These are phyloP conservation scores for Spondyliosoma cantharus DNA, from an alignment of 2,797 vertebrate species.

Conservation along the genomic window DNA sequence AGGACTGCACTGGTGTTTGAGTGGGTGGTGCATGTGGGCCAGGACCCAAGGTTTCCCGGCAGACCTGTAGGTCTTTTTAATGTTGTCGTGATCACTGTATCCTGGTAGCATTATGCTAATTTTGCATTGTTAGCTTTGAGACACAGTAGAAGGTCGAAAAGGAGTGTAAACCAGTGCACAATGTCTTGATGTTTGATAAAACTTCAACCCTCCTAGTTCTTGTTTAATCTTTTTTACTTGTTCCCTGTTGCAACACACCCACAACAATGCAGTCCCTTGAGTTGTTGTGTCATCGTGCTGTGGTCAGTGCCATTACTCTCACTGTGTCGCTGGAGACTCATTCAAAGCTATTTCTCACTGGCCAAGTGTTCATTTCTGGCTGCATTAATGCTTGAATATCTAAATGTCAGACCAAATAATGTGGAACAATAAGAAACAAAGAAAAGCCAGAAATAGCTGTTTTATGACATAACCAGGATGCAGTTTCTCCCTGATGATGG, in stretches of 20 bases:
- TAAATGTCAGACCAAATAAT: constrained; percentile 7
- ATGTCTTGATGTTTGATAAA: neutral
- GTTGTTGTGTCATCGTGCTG: neutral
- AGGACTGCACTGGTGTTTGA: too few species aligned
- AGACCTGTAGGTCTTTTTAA: too few species aligned
- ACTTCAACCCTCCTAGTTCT: neutral
- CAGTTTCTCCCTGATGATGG: neutral
- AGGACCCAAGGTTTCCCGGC: too few species aligned
- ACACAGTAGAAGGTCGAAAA: neutral
- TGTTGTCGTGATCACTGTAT: too few species aligned
- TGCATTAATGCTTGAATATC: neutral
- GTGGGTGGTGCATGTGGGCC: too few species aligned
- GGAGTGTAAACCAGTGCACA: neutral
- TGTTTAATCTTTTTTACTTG: neutral
- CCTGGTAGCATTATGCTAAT: neutral
- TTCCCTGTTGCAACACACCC: neutral
- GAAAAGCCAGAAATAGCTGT: neutral
- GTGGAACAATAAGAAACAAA: neutral
- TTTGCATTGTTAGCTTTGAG: neutral
- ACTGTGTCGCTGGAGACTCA: neutral
- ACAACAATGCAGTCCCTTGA: neutral
- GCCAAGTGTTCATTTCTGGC: constrained; percentile 2
- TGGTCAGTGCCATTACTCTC: neutral
- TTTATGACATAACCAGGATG: neutral
- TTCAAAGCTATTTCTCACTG: neutral